A percentile compares a stretch with the other conserved stretches of the same genome.
Conservation (phyloP, 2,113 vertebrate genomes). For the Hyperopisus bebe region DNA sequence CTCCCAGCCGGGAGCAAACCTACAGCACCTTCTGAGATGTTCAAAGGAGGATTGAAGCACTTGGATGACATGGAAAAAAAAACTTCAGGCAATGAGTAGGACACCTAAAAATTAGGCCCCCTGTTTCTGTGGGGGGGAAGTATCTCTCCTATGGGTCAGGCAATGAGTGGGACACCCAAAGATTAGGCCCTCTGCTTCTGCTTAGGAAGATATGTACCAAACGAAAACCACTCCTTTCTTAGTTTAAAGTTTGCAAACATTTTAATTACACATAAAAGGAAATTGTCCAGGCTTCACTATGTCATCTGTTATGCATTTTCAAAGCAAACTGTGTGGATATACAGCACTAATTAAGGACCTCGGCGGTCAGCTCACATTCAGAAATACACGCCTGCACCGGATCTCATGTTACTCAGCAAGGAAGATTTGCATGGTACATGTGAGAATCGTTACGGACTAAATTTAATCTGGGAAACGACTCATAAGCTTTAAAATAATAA, state of each 20-base stretch:
- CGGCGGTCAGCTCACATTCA: neutral
- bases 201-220: neutral
- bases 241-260: constrained; percentile 5
- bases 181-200: neutral
- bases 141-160: neutral
- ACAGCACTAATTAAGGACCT: neutral
- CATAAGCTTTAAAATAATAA: constrained; percentile 1
- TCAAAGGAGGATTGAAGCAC: neutral
- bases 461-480: neutral
- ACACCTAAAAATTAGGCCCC: neutral
- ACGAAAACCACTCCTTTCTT: neutral
- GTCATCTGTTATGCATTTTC: constrained; percentile 12
- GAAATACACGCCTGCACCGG: neutral
- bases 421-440: neutral
- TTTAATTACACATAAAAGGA: constrained; percentile 5
- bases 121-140: neutral
- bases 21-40: neutral
- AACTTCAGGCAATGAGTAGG: neutral
- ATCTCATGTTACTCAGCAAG: neutral
- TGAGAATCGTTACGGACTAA: neutral
- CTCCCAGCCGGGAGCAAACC: neutral
- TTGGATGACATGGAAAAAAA: neutral
- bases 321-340: constrained; percentile 3
- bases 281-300: neutral
- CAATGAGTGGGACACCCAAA: neutral